Percentiles rank a stretch among this genome's conserved stretches.
Evolutionary conservation across 2,113 vertebrate genomes (phyloP).

Genomic region (Myrmecobius fasciatus): DNA sequence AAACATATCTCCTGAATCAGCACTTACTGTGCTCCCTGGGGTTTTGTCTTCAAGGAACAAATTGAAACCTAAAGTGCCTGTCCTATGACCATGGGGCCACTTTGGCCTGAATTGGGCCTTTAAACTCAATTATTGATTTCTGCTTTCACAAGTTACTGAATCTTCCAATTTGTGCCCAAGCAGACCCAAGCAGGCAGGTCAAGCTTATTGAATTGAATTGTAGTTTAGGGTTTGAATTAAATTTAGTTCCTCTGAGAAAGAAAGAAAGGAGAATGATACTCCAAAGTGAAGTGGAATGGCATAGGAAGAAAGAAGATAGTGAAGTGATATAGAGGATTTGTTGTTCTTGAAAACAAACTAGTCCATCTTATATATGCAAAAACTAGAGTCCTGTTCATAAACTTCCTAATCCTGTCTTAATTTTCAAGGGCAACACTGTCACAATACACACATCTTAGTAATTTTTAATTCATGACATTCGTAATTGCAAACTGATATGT

Average conservation of each 20-base stretch:
- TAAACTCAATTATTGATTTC: neutral
- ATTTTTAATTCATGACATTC: neutral
- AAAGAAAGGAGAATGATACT: neutral
- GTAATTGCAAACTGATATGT: neutral
- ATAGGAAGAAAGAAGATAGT: neutral
- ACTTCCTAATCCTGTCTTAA: neutral
- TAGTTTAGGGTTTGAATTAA: neutral
- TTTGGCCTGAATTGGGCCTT: neutral
- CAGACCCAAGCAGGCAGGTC: neutral
- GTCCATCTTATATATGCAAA: neutral
- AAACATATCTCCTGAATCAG: neutral
- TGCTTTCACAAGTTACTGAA: neutral
- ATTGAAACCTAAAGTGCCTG: neutral
- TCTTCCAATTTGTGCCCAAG: slow-evolving; percentile 1
- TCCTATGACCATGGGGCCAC: neutral
- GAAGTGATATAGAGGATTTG: neutral
- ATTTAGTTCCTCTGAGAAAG: neutral
- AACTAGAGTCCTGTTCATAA: neutral
- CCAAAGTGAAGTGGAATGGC: neutral
- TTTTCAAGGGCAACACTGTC: neutral
- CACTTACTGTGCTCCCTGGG: neutral
- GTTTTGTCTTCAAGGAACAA: neutral
- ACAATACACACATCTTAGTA: neutral
- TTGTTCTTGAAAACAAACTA: neutral
- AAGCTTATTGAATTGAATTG: neutral